phyloP scores from a whole-genome alignment of 2,888 invertebrate species.

The Dryomyza anilis region DNA sequence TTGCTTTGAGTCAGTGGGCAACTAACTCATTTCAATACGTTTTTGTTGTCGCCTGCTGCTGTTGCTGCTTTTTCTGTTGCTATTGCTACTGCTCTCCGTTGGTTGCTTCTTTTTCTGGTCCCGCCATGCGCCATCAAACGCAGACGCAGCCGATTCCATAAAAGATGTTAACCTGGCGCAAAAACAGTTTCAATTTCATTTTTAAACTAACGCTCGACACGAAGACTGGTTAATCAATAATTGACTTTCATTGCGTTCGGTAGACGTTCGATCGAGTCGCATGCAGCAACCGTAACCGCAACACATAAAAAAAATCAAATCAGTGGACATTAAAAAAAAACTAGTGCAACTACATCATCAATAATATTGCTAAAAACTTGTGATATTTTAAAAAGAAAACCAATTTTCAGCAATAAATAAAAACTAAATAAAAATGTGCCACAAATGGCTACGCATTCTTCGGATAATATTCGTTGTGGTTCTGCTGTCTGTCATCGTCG shows the following conservation, averaged over 20 bases:
- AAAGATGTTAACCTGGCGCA: conserved; percentile 10
- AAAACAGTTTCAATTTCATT: conserved; percentile 55
- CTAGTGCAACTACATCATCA: conserved; percentile 19
- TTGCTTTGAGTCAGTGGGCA: background rate
- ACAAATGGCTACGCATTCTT: conserved; percentile 1
- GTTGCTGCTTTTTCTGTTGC: too few relatives aligned
- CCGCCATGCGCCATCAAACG: conserved; percentile 8
- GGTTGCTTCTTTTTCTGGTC: too few relatives aligned
- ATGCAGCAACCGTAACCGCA: background rate
- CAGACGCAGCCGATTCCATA: background rate
- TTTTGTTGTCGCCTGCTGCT: conserved; percentile 20
- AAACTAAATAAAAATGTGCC: conserved; percentile 14
- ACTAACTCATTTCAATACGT: conserved; percentile 11
- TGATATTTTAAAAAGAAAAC: conserved; percentile 18
- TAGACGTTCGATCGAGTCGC: conserved; percentile 29
- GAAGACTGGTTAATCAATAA: conserved; percentile 54
- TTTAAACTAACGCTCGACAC: conserved; percentile 54
- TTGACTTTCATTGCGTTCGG: conserved; percentile 54
- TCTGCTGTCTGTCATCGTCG: conserved; percentile 34
- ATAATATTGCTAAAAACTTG: background rate
- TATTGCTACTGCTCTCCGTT: too few relatives aligned
- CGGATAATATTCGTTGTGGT: conserved; percentile 10
- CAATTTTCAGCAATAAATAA: conserved; percentile 1
- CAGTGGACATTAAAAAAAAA: conserved; percentile 1
- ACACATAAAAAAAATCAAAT: conserved; percentile 3